Evolutionary conservation across 2,113 vertebrate genomes (phyloP).

Genomic region (Xenopus laevis): DNA sequence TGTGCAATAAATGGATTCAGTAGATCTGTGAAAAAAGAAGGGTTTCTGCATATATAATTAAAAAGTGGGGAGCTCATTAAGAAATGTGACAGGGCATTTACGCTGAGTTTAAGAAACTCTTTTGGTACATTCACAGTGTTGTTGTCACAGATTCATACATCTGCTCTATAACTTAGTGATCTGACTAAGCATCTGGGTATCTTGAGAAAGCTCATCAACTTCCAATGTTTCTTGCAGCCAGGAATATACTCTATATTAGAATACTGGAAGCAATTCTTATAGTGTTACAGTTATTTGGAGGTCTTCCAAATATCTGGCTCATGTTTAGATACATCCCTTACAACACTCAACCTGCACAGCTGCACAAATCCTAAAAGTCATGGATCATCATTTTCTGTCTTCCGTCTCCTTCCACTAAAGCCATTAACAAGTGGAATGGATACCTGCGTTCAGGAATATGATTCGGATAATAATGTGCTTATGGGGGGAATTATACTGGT

Average conservation of each 20-base stretch:
- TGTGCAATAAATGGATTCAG: too few relatives aligned
- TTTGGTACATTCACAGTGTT: neutral
- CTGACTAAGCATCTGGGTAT: conserved; percentile 30
- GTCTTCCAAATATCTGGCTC: conserved; percentile 41
- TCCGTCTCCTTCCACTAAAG: conserved; percentile 31
- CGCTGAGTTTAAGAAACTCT: neutral
- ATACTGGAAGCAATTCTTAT: conserved; percentile 26
- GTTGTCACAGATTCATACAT: conserved; percentile 18
- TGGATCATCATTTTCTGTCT: conserved; percentile 43
- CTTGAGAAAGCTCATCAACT: conserved; percentile 18
- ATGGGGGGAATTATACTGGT: conserved; percentile 7
- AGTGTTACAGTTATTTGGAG: conserved; percentile 39
- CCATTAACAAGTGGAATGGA: conserved; percentile 37
- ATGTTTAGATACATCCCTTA: conserved; percentile 30
- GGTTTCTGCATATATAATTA: too few relatives aligned
- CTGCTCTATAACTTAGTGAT: conserved; percentile 24
- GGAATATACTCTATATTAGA: conserved; percentile 36
- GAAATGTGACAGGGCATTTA: neutral
- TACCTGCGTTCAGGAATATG: conserved; percentile 18
- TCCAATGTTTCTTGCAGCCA: conserved; percentile 21
- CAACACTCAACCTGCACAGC: conserved; percentile 34
- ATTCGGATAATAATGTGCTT: conserved; percentile 24
- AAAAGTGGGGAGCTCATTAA: too few relatives aligned
- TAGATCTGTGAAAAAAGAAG: too few relatives aligned
- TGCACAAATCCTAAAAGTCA: conserved; percentile 40